phyloP scores from a whole-genome alignment of 1,140 invertebrate genomes.

The Ceratina calcarata region DNA sequence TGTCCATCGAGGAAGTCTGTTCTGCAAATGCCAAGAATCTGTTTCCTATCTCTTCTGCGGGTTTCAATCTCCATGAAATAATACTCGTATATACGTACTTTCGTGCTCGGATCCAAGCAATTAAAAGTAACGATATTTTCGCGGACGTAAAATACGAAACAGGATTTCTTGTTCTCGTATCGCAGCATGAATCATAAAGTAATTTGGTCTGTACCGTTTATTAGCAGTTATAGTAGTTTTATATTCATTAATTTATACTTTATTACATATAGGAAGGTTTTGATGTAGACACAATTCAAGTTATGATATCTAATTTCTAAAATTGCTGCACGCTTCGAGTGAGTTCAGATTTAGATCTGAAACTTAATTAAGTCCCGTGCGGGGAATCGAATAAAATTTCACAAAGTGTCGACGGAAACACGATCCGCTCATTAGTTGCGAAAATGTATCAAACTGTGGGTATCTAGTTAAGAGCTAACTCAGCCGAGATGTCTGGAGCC shows the following conservation, averaged over 20 bases:
- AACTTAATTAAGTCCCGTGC: neutral
- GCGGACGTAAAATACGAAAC: neutral
- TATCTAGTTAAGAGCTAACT: neutral
- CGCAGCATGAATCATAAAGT: too few relatives aligned
- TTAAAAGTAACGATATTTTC: neutral
- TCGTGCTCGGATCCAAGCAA: neutral
- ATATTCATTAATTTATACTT: too few relatives aligned
- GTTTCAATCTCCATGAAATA: neutral
- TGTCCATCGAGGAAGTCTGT: neutral
- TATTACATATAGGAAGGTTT: too few relatives aligned
- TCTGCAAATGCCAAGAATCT: neutral
- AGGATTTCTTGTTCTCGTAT: neutral
- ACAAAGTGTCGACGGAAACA: neutral
- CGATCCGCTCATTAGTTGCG: neutral
- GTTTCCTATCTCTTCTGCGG: neutral
- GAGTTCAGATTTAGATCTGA: neutral
- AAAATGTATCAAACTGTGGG: neutral
- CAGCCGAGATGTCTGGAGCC: neutral
- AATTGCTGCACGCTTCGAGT: neutral
- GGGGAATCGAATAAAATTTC: neutral
- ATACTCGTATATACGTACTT: neutral
- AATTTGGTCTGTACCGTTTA: too few relatives aligned
- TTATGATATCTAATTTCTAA: too few relatives aligned
- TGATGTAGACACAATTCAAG: too few relatives aligned
- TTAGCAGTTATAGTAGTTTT: too few relatives aligned